phyloP scores from a whole-genome alignment of 2,888 invertebrate genomes.

The Calameuta idolon region DNA sequence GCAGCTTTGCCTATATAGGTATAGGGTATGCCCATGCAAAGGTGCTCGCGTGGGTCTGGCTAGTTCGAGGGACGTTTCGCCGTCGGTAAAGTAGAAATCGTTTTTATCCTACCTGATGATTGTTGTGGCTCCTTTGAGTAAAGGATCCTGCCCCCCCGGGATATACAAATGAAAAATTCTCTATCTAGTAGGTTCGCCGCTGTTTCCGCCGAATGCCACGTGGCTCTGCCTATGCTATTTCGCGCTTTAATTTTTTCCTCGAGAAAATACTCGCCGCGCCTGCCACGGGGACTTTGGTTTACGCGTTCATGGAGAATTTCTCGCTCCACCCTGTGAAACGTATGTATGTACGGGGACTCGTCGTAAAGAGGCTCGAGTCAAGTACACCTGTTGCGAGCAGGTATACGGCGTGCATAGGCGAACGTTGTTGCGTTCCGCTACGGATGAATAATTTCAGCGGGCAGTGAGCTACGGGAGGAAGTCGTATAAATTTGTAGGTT shows the following conservation, averaged over 20 bases:
- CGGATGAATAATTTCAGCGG: neutral
- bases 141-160: neutral
- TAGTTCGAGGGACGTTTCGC: neutral
- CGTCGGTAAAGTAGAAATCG: neutral
- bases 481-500: neutral
- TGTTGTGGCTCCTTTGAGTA: neutral
- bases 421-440: neutral
- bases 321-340: neutral
- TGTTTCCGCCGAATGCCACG: neutral
- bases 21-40: neutral
- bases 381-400: conserved; percentile 44
- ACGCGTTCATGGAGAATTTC: neutral
- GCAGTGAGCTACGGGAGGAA: neutral
- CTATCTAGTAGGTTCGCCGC: neutral
- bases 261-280: neutral
- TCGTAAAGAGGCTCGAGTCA: conserved; percentile 43
- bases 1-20: conserved; percentile 3
- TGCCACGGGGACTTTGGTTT: neutral
- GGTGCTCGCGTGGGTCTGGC: conserved; percentile 18
- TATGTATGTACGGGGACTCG: conserved; percentile 27
- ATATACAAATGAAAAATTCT: neutral
- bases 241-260: neutral
- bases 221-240: neutral
- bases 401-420: neutral
- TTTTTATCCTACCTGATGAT: neutral